Evolutionary conservation across 2,888 invertebrate genomes (phyloP), one percentile per base, ranked within the genome.

Genomic region (Poecilobothrus nobilitatus): DNA sequence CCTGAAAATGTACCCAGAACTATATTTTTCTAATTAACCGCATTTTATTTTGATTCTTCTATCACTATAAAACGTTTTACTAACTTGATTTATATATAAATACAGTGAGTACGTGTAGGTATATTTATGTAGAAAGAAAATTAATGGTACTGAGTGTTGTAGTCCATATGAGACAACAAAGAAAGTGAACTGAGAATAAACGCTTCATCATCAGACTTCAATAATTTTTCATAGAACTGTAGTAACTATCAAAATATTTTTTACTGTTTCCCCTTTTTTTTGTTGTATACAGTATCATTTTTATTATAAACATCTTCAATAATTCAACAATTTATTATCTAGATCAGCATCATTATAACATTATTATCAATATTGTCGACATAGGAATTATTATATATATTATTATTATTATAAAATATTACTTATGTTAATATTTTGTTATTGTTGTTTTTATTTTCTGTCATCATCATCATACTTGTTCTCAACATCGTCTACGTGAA

Each of bases 21-120:
- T 74, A 74, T 74, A 74, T 74, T 74, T 74, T 74, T 73, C 74
- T 74, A 74, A 74, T 74, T 74, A 74, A 74, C 74, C 73, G 70
- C 74, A 74, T 74, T 74, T 74, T 74, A 74, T 44, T 44, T 66
- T 34, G 37, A 65, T 65, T 65, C 37, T 53, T 53, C 53, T 53
- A 12, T 53, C 53, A 53, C 53, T 18, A 37, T 37, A 37, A 37
- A 37, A 37, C 12, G 37, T 37, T 37, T 27, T 27, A 4, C 37
- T 34, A 12, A 37, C 12, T 12, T 7, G 2, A 37, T 37, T 5
- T 37, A 53, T 53, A 15, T 34, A 37, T 20, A 65, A n/a, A 33
- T 18, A 33, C 10, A 63, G 1, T 33, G 4, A 1, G 5, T 63
- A 2, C 27, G 15, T 65, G 20, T 65, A 20, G 37, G 34, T 65